Percentiles rank a stretch among this genome's conserved stretches.
Conservation (phyloP, 2,797 vertebrate genomes). For the Alfaro cultratus region DNA sequence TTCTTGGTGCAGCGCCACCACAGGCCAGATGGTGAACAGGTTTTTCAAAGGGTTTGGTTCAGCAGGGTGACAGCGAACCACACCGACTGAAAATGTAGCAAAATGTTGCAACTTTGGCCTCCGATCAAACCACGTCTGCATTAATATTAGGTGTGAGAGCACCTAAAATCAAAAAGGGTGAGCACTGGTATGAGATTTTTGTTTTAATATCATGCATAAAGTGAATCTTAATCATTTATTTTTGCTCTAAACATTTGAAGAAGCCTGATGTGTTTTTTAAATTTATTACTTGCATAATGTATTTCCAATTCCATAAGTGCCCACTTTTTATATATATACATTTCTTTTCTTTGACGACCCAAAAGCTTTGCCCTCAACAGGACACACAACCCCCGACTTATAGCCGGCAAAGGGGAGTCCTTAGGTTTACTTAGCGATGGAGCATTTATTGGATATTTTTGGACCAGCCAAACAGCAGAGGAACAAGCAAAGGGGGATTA, state of each 20-base stretch:
- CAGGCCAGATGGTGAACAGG: no score
- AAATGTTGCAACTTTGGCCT: no score
- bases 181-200: neutral
- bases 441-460: neutral
- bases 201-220: neutral
- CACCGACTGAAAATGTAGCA: no score
- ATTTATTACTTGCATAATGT: neutral
- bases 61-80: no score
- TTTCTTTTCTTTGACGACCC: neutral
- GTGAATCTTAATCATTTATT: neutral
- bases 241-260: neutral
- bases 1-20: no score
- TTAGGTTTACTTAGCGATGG: neutral
- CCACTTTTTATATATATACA: neutral
- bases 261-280: neutral
- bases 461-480: constrained; percentile 7
- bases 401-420: neutral
- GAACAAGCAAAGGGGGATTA: constrained; percentile 8
- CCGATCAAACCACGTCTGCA: no score
- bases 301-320: constrained; percentile 1
- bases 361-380: neutral
- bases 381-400: neutral
- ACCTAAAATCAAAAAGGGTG: neutral
- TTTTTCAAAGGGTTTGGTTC: no score
- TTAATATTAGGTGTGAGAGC: no score